Base-by-base conservation (phyloP, 2,888 invertebrate species). In the Dioctria linearis region DNA sequence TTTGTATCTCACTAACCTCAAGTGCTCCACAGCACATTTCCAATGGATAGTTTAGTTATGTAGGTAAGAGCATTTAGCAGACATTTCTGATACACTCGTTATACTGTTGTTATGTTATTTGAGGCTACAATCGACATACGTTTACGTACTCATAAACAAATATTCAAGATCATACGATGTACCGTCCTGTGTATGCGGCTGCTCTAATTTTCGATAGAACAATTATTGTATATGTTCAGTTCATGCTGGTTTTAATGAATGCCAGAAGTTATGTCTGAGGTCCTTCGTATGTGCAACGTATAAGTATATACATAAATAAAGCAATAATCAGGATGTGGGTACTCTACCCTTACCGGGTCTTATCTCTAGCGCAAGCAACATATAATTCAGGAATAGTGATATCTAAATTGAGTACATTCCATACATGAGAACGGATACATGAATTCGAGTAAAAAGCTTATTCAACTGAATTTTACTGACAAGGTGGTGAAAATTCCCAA, bases 251-350 rank as follows among this genome's bases (percentile, higher is more conserved):
- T 43, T 75, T 75, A 59, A 75, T 59, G 39, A 59, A 59, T 8
- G 75, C 9, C 57, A 42, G 37, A 75, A 75, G 43, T 43, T 42
- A 59, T 49, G 42, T 59, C 59, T 43, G 51, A 75, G 43, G 59
- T 61, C 46, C 61, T 75, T 40, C 42, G 40, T 59, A 59, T 75
- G 43, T 75, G 39, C 59, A 40, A 25, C 39, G 61, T 61, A 61
- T 25, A 25, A 25, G 25, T 25, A 25, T 43, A 75, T 75, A 59
- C 75, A 75, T 61, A 75, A 59, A 75, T 75, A 25, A 25, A 25
- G 57, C 75, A 75, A 61, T 75, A 75, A 75, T 75, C 75, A 59
- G 43, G 40, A 39, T 42, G 54, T 73, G 54, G 5, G 40, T 9
- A 42, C 25, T 25, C 25, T 25, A 25, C 25, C 25, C 25, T 25